phyloP scores from a whole-genome alignment of 1,140 invertebrate species.

The Pachyrhynchus sulphureomaculatus region DNA sequence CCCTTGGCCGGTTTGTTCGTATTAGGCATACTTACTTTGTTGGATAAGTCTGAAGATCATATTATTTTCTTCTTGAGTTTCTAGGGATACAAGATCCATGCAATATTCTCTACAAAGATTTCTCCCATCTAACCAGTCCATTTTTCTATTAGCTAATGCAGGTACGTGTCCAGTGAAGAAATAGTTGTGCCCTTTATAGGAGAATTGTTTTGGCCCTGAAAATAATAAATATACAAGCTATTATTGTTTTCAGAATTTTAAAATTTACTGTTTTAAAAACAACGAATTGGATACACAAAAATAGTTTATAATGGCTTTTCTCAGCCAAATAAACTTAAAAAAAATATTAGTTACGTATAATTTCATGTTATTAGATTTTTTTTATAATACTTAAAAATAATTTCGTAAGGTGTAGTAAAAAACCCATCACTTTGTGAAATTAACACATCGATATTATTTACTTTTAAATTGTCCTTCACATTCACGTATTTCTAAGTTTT shows the following conservation, averaged over 20 bases:
- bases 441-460: too few species aligned
- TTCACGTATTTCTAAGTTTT: too few species aligned
- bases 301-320: too few species aligned
- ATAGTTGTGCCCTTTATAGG: constrained; percentile 82
- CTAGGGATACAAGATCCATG: constrained; percentile 87
- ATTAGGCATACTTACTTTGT: constrained; percentile 74
- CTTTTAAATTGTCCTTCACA: too few species aligned
- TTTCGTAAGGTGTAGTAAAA: too few species aligned
- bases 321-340: too few species aligned
- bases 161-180: constrained; percentile 85
- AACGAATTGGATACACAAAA: background rate
- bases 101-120: constrained; percentile 89
- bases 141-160: constrained; percentile 71
- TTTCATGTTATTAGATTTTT: too few species aligned
- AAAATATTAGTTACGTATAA: too few species aligned
- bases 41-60: constrained; percentile 83
- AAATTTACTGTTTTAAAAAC: background rate
- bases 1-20: too few species aligned
- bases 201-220: constrained; percentile 87
- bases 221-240: constrained; percentile 30
- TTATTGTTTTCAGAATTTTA: background rate
- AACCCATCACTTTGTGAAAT: too few species aligned
- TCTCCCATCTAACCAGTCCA: constrained; percentile 87
- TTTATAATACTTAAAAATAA: too few species aligned
- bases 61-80: constrained; percentile 87